Evolutionary conservation across 2,113 vertebrate species (phyloP).

Genomic region (Antennarius striatus): DNA sequence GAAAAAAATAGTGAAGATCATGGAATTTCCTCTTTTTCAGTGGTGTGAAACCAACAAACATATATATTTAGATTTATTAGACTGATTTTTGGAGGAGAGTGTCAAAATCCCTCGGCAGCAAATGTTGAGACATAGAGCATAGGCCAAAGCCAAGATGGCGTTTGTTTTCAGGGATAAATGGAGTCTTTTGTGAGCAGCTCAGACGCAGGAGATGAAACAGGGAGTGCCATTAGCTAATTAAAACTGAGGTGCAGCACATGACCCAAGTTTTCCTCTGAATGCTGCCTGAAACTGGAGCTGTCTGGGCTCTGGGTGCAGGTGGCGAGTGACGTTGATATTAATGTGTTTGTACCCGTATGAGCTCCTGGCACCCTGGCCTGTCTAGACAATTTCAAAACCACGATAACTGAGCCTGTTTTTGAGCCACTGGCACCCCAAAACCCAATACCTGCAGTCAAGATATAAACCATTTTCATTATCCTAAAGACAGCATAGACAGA

Average conservation of each 20-base stretch:
- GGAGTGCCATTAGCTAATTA: constrained; percentile 81
- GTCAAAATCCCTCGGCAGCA: constrained; percentile 46
- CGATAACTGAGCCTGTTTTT: constrained; percentile 28
- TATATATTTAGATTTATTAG: constrained; percentile 76
- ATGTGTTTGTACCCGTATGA: constrained; percentile 58
- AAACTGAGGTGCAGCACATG: constrained; percentile 68
- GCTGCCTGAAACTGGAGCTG: constrained; percentile 72
- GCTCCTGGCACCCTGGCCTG: constrained; percentile 49
- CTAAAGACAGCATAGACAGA: neutral
- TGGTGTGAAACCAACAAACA: constrained; percentile 71
- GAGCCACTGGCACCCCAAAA: neutral
- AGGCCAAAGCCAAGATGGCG: constrained; percentile 49
- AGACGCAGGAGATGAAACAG: constrained; percentile 69
- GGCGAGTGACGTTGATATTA: constrained; percentile 76
- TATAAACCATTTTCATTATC: neutral
- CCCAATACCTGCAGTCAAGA: constrained; percentile 21
- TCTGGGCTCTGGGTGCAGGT: constrained; percentile 54
- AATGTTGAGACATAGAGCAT: constrained; percentile 29
- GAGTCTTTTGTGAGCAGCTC: constrained; percentile 75
- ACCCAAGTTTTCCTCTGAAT: constrained; percentile 74
- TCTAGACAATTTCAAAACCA: constrained; percentile 52
- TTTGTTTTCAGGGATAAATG: constrained; percentile 67
- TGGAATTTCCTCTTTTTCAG: constrained; percentile 72
- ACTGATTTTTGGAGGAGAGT: constrained; percentile 67
- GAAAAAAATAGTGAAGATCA: constrained; percentile 61